Base-by-base conservation (phyloP, 2,797 vertebrate species). In the Phataginus tricuspis region DNA sequence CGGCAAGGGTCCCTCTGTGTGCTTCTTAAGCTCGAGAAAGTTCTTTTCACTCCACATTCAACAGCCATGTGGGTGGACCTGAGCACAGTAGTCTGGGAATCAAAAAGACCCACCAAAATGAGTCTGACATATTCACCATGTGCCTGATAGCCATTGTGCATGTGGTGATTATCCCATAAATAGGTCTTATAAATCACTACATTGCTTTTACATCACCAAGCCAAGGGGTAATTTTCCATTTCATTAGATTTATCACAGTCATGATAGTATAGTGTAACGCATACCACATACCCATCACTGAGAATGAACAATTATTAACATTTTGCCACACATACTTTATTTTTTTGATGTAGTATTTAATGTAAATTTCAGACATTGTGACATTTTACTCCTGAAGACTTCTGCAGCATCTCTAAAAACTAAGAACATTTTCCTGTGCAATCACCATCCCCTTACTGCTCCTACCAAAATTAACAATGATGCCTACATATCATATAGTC, bases 191-290 rank as follows among this genome's bases (percentile, higher is more conserved):
- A 96, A 96, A 95, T 96, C 94, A 92, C 82, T 61, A 63, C 85
- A 37, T 86, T 86, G 95, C 78, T 39, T 91, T 96, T 51, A 83
- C 90, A 71, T 53, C 42, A 74, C 88, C 42, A 90, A 92, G 79
- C 63, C 53, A 86, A 91, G 61, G 53, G 75, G 78, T 86, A 83
- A 96, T 96, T 96, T 97, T 96, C 96, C 92, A 91, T 96, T 96
- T 96, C 95, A 86, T 96, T 96, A 95, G 74, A 85, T 94, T 75
- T 61, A 94, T 86, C 96, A 74, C 64, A 63, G 83, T 79, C 63
- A 90, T 0, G 12, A 61, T 61, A 61, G 90, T 49, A 23, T 9
- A 82, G 45, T 4, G 49, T 55, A 96, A 95, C 27, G 53, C 90
- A 74, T 16, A 15, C 45, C 37, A 34, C 37, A 49, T 4, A 75